Evolutionary conservation across 2,888 invertebrate genomes (phyloP).

Genomic region (Conomelus anceps): DNA sequence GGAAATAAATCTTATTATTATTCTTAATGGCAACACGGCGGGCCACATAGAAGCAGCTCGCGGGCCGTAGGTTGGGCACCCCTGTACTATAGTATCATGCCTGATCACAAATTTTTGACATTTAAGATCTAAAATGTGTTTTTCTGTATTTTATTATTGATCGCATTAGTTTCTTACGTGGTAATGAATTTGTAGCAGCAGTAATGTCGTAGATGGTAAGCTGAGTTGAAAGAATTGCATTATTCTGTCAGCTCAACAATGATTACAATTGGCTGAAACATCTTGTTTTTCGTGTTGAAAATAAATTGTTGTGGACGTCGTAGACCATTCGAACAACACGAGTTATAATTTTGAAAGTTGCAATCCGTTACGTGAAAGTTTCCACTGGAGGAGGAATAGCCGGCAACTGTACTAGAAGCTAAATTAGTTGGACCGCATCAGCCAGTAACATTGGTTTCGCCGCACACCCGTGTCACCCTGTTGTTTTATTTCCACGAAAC

Average conservation of each 20-base stretch:
- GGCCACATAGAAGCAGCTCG: too few species aligned
- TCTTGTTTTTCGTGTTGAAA: background rate
- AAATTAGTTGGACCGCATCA: background rate
- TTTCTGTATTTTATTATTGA: too few species aligned
- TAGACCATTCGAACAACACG: background rate
- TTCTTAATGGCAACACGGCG: too few species aligned
- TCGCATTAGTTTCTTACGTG: too few species aligned
- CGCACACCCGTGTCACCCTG: background rate
- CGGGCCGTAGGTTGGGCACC: too few species aligned
- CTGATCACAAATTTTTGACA: too few species aligned
- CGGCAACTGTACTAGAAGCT: background rate
- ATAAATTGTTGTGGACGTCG: background rate
- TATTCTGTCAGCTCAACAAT: background rate
- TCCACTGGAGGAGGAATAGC: background rate
- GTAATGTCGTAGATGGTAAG: background rate
- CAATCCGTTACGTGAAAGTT: background rate
- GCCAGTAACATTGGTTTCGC: background rate
- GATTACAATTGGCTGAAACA: background rate
- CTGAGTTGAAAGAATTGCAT: background rate
- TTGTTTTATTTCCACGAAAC: background rate
- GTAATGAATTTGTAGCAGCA: too few species aligned
- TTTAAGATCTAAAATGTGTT: too few species aligned
- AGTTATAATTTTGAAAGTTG: background rate
- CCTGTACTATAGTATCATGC: too few species aligned
- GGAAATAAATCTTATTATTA: too few species aligned